Evolutionary conservation across 92 coral and sea anemone genomes (phyloP).

Genomic region (Phymanthus crucifer): DNA sequence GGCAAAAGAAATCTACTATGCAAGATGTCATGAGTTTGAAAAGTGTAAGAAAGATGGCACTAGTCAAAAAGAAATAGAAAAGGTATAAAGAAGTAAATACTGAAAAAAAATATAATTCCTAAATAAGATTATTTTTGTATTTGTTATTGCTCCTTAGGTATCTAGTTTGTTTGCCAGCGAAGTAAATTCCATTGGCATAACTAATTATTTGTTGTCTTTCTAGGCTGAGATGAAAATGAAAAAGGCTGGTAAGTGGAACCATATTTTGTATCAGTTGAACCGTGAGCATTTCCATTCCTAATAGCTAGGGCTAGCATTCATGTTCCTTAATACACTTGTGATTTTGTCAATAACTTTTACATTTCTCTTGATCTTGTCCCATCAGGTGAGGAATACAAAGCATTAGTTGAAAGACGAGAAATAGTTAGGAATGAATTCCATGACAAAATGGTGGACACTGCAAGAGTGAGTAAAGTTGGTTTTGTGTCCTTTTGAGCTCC

Average conservation of each 20-base stretch:
- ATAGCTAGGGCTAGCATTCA: no score
- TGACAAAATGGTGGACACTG: conserved; percentile 89
- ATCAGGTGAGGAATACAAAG: conserved; percentile 87
- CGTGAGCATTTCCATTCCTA: no score
- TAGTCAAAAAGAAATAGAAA: conserved; percentile 93
- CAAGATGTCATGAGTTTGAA: conserved; percentile 92
- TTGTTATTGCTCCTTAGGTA: no score
- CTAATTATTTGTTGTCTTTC: neutral
- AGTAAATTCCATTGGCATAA: neutral
- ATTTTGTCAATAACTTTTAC: no score
- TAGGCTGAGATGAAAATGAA: conserved; percentile 91
- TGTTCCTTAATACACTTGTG: no score
- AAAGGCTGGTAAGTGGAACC: conserved; percentile 69
- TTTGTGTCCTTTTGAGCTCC: neutral
- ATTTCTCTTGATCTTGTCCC: neutral
- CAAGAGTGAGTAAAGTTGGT: conserved; percentile 55
- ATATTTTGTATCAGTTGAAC: no score
- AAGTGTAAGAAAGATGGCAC: conserved; percentile 84
- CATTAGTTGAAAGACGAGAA: conserved; percentile 85
- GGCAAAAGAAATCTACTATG: conserved; percentile 93
- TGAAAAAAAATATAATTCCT: neutral
- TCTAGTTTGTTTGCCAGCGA: no score
- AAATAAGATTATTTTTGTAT: no score
- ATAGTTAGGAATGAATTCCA: conserved; percentile 88
- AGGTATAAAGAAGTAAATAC: conserved; percentile 33